Evolutionary conservation across 2,888 invertebrate species (phyloP).

Genomic region (Xestia rhomboidea): DNA sequence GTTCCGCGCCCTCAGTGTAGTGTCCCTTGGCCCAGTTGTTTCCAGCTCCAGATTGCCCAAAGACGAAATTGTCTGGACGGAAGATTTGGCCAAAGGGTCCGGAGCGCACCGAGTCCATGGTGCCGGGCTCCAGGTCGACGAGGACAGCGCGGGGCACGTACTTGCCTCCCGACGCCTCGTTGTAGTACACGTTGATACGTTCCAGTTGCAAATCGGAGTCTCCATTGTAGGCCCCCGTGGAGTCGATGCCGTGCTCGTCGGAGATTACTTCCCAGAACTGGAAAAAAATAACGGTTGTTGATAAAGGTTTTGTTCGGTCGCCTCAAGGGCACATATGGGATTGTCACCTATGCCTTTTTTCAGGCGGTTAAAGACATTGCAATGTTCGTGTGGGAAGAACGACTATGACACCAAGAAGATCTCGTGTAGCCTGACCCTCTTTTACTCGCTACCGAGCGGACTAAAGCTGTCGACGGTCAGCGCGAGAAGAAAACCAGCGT

Average conservation of each 20-base stretch:
- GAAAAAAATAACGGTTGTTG: slow-evolving; percentile 53
- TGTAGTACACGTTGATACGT: slow-evolving; percentile 94
- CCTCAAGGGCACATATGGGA: background rate
- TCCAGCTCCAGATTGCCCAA: slow-evolving; percentile 91
- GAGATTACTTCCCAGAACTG: slow-evolving; percentile 87
- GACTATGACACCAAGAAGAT: background rate
- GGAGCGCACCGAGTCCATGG: slow-evolving; percentile 92
- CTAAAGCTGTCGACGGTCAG: background rate
- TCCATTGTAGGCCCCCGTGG: slow-evolving; percentile 90
- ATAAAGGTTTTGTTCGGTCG: slow-evolving; percentile 35
- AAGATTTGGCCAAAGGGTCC: slow-evolving; percentile 93
- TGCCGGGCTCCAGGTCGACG: slow-evolving; percentile 85
- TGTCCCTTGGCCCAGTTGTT: slow-evolving; percentile 93
- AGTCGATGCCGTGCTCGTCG: slow-evolving; percentile 85
- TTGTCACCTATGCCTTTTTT: background rate
- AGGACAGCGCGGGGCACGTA: slow-evolving; percentile 85
- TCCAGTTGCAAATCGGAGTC: slow-evolving; percentile 94
- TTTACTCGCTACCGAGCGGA: background rate
- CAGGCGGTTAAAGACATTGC: background rate
- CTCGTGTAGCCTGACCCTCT: background rate
- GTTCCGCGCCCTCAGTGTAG: slow-evolving; percentile 92
- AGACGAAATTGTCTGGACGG: slow-evolving; percentile 94
- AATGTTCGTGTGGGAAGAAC: background rate
- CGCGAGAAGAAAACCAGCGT: background rate
- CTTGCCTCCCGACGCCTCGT: slow-evolving; percentile 91